phyloP scores from a whole-genome alignment of 2,113 vertebrate species.

The Psittacara wagleri region DNA sequence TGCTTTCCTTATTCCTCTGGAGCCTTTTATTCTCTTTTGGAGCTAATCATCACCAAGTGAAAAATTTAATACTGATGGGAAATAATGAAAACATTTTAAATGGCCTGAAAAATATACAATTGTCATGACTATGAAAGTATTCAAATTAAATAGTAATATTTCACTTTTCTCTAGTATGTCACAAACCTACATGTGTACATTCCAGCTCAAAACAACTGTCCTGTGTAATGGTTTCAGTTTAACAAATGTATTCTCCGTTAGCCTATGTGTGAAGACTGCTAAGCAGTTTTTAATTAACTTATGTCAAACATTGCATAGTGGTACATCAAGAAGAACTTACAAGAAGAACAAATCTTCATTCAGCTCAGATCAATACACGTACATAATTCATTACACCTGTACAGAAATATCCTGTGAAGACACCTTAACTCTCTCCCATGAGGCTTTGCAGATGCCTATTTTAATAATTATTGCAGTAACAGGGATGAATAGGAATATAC shows the following conservation, averaged over 20 bases:
- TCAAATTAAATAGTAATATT: not conserved
- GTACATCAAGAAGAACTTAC: constrained; percentile 18
- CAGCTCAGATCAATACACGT: constrained; percentile 41
- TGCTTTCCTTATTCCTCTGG: not conserved
- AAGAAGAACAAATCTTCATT: constrained; percentile 52
- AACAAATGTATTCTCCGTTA: constrained; percentile 5
- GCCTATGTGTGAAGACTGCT: not conserved
- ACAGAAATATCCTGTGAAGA: constrained; percentile 16
- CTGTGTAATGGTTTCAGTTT: not conserved
- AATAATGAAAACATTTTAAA: constrained; percentile 20
- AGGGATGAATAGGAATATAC: constrained; percentile 4
- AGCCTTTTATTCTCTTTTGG: not conserved
- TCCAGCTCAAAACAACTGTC: constrained; percentile 2
- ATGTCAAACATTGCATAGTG: not conserved
- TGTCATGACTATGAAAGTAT: not conserved
- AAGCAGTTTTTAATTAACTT: constrained; percentile 58
- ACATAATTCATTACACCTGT: constrained; percentile 39
- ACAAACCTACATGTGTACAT: not conserved
- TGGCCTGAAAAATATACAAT: not conserved
- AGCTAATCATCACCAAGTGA: not conserved
- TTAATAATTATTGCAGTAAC: constrained; percentile 26
- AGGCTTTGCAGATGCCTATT: constrained; percentile 22
- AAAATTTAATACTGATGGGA: constrained; percentile 37
- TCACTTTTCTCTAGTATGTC: not conserved
- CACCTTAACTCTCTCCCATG: not conserved